Conservation (phyloP, 2,113 vertebrate genomes). For the Dascyllus trimaculatus region DNA sequence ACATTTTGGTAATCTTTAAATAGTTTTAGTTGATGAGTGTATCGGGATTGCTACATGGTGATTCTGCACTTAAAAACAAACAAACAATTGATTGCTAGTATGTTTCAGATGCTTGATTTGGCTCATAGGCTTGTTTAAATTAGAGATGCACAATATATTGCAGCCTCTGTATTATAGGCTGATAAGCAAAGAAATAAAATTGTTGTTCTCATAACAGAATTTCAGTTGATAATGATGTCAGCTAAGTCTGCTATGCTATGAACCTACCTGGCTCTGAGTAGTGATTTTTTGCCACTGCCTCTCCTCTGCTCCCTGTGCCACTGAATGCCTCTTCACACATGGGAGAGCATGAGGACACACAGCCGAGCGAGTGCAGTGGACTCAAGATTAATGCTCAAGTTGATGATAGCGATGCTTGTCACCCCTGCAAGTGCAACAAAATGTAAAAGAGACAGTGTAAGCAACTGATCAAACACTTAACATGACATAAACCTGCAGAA, state of each 20-base stretch:
- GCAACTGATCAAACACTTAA: conserved; percentile 15
- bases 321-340: background rate
- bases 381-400: conserved; percentile 1
- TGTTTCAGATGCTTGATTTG: background rate
- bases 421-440: conserved; percentile 22
- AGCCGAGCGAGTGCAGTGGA: background rate
- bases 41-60: no score
- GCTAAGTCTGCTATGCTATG: background rate
- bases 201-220: conserved; percentile 1
- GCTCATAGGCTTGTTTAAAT: background rate
- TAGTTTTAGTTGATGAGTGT: no score
- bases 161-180: background rate
- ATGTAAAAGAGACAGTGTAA: background rate
- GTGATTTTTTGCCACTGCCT: background rate
- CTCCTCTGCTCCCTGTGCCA: background rate
- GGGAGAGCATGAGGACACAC: background rate
- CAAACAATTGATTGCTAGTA: no score
- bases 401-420: background rate
- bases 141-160: background rate
- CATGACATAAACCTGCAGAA: background rate
- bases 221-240: background rate
- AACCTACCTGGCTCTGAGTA: no score
- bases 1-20: no score
- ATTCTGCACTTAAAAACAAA: no score
- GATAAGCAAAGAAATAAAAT: background rate